Percentiles rank a stretch among this genome's conserved stretches.
Evolutionary conservation across 2,113 vertebrate genomes (phyloP).

Genomic region (Morphnarchus princeps): DNA sequence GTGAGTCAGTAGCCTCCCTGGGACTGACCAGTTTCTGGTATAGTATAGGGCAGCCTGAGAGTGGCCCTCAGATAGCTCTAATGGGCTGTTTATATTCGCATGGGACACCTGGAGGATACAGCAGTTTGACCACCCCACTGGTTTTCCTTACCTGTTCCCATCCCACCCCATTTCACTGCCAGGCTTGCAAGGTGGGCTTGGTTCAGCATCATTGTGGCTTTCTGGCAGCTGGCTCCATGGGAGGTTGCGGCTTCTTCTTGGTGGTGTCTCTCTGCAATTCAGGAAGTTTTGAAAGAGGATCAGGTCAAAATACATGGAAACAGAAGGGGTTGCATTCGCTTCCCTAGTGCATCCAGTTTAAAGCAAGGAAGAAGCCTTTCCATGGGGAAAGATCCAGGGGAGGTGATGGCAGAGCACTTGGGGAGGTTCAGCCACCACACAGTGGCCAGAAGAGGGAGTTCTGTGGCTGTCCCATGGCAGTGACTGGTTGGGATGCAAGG

Average conservation of each 20-base stretch:
- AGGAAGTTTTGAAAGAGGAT: background rate
- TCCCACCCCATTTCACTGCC: background rate
- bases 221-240: background rate
- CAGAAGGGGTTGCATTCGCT: background rate
- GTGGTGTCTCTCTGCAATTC: background rate
- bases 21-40: background rate
- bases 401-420: background rate
- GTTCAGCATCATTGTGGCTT: background rate
- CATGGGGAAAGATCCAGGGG: background rate
- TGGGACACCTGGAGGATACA: background rate
- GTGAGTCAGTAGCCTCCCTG: conserved; percentile 68
- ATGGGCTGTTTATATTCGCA: accelerated
- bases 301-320: background rate
- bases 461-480: background rate
- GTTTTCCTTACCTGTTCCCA: background rate
- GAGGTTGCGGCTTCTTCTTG: background rate
- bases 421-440: background rate
- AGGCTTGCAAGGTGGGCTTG: background rate
- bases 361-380: background rate
- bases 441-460: conserved; percentile 34
- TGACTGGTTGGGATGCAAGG: background rate
- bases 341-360: background rate
- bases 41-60: background rate
- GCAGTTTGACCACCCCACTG: background rate
- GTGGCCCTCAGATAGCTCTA: background rate